Evolutionary conservation across 2,888 invertebrate genomes (phyloP).

Genomic region (Periphyllus acericola): DNA sequence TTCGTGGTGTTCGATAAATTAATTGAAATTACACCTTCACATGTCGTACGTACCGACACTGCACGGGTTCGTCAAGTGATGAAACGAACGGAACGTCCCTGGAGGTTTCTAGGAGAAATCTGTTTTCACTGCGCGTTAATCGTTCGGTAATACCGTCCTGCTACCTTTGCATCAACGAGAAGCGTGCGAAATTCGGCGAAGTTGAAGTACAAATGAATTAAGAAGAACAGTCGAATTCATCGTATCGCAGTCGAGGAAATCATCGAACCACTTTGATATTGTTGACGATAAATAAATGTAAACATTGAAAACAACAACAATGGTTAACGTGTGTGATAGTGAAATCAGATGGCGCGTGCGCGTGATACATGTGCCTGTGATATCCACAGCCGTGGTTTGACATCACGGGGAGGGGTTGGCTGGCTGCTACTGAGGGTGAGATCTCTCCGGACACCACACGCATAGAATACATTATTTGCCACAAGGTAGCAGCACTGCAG

Average conservation of each 20-base stretch:
- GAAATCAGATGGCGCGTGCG: no score
- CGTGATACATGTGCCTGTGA: no score
- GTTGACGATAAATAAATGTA: constrained; percentile 5
- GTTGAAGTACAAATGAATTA: neutral
- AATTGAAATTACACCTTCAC: neutral
- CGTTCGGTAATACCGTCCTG: neutral
- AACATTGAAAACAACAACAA: no score
- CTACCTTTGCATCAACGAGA: neutral
- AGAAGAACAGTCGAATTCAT: no score
- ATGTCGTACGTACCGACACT: neutral
- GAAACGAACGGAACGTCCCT: neutral
- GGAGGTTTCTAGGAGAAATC: neutral
- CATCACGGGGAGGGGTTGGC: no score
- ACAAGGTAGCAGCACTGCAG: no score
- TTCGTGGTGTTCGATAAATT: neutral
- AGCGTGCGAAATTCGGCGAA: neutral
- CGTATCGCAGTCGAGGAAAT: neutral
- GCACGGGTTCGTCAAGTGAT: neutral
- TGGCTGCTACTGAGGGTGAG: no score
- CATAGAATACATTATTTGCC: no score
- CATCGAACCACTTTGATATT: constrained; percentile 47
- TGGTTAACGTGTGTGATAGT: no score
- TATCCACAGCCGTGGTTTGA: no score
- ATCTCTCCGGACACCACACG: no score
- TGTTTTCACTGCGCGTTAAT: neutral